These are phyloP conservation scores for Polypedilum pembai DNA, from an alignment of 1,140 invertebrate species.

Conservation along the genomic window DNA sequence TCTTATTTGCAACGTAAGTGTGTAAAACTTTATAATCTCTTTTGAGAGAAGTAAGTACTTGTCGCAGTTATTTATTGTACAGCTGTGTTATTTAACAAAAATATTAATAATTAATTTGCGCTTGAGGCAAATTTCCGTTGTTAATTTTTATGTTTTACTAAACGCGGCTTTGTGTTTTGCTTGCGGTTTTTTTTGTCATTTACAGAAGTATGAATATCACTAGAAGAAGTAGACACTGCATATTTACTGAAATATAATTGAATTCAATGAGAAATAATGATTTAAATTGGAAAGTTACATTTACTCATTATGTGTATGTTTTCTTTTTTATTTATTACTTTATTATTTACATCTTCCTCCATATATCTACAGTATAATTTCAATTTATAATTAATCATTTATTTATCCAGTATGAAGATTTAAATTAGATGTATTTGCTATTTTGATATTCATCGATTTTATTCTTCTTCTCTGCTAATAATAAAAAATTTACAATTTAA, in stretches of 20 bases:
- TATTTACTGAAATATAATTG: too few species aligned
- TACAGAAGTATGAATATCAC: too few species aligned
- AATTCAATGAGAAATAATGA: background rate
- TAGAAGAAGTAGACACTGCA: too few species aligned
- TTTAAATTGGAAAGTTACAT: constrained; percentile 1
- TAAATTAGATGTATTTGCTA: constrained; percentile 12
- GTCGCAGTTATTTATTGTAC: background rate
- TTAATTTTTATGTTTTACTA: too few species aligned
- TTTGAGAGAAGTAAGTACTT: background rate
- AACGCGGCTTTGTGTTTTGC: too few species aligned
- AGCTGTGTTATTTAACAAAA: background rate
- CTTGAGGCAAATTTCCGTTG: background rate
- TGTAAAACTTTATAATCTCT: background rate
- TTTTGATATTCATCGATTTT: constrained; percentile 19
- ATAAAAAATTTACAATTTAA: constrained; percentile 1
- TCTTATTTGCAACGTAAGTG: background rate
- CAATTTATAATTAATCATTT: background rate
- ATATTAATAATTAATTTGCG: background rate
- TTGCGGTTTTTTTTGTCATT: too few species aligned
- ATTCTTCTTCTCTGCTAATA: background rate
- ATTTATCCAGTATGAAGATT: background rate
- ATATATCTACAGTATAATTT: background rate
- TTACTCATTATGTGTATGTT: background rate
- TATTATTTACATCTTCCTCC: background rate
- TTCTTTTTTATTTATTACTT: background rate